A percentile compares a stretch with the other conserved stretches of the same genome.
These are phyloP conservation scores for Aulostomus chinensis DNA, from an alignment of 2,797 vertebrate species.

Conservation along the genomic window DNA sequence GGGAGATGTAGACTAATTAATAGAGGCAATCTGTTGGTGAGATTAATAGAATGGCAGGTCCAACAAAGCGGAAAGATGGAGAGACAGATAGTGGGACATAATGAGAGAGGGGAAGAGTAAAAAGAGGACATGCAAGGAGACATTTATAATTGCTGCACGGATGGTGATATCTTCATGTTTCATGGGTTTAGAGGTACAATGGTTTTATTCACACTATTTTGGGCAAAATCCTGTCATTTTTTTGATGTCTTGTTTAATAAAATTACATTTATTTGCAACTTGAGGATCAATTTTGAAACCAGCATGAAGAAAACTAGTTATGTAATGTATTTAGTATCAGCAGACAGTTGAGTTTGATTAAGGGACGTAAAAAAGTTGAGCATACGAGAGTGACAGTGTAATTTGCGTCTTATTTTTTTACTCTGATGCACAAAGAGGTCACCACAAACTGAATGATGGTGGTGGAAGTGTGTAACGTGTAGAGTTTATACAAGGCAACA, in stretches of 20 bases:
- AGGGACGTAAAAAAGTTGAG: neutral
- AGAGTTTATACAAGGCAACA: slow-evolving; percentile 2
- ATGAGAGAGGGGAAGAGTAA: slow-evolving; percentile 32
- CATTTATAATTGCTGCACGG: slow-evolving; percentile 5
- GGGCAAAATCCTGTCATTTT: too few species aligned
- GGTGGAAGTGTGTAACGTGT: neutral
- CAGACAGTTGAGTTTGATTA: neutral
- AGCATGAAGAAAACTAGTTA: slow-evolving; percentile 1
- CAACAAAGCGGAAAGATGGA: slow-evolving; percentile 54
- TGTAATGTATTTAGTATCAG: slow-evolving; percentile 12
- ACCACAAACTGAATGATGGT: slow-evolving; percentile 13
- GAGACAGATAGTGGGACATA: slow-evolving; percentile 43
- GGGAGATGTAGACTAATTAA: slow-evolving; percentile 71
- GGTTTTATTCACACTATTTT: neutral
- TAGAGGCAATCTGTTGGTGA: slow-evolving; percentile 67
- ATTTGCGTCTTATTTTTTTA: slow-evolving; percentile 15
- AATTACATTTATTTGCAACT: neutral
- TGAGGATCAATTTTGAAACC: slow-evolving; percentile 1
- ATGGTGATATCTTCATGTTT: slow-evolving; percentile 17
- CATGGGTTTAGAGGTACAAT: slow-evolving; percentile 2
- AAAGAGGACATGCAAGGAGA: neutral
- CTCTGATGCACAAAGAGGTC: slow-evolving; percentile 12
- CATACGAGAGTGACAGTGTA: slow-evolving; percentile 1
- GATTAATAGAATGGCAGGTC: slow-evolving; percentile 64
- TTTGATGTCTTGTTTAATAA: too few species aligned